Base-by-base conservation (phyloP, 2,888 invertebrate species). In the Galeruca laticollis region DNA sequence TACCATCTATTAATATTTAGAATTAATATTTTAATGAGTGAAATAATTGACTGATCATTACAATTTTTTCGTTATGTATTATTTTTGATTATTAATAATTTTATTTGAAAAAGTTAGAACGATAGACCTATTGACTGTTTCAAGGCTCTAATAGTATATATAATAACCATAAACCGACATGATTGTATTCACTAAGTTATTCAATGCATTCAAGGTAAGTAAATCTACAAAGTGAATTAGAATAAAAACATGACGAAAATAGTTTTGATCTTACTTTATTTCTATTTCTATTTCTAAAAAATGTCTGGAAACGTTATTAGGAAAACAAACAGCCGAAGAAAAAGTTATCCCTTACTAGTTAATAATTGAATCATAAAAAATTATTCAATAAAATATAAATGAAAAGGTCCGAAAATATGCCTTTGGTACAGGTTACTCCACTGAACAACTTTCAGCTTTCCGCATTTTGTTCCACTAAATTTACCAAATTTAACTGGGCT, bases 141-240 rank as follows among this genome's bases (percentile, higher is more conserved):
- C 52, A 52, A 52, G 52, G 52, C 21, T 52, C n/a, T 26, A 26
- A n/a, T n/a, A n/a, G n/a, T 21, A 21, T 13, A 10, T 21, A 26
- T 26, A 26, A 52, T 26, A 52, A 21, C 21, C 52, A 52, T 26
- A 52, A 52, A 11, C 52, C 21, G 21, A 52, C 49, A 49, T 49
- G 49, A 49, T 15, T 52, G 26, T 26, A 52, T 52, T 13, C 37
- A 13, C 13, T 21, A 21, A 52, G 21, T 13, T 52, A 52, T 11
- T 52, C 21, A 26, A 2, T 52, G 26, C 13, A 26, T 52, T n/a
- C 52, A 52, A 52, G 52, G 52, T 52, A 52, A 52, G 52, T 52
- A 52, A 52, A 26, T 21, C 9, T 47, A 47, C 47, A 18, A 47
- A 9, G 47, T 47, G 47, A 47, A 47, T 3, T 47, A 15, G 2